Conservation (phyloP, 2,113 vertebrate species). For the Marcusenius ussheri region DNA sequence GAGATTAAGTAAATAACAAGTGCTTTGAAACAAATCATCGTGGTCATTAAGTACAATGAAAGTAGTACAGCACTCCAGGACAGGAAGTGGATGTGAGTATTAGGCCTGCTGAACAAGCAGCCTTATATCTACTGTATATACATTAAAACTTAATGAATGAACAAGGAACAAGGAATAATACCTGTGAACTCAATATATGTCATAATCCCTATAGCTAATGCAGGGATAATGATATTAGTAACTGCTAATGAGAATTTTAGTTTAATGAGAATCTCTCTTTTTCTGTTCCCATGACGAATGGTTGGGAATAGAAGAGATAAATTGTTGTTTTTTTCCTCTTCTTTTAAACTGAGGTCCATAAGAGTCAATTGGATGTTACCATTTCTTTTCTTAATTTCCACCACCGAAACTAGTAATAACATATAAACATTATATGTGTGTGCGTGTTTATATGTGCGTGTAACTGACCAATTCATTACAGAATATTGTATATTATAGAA, state of each 20-base stretch:
- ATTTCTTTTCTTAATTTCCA: neutral
- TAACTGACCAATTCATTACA: neutral
- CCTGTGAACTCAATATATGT: neutral
- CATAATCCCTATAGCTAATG: neutral
- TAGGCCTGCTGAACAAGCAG: neutral
- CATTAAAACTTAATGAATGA: neutral
- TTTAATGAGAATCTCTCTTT: neutral
- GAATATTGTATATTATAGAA: neutral
- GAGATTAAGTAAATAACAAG: constrained; percentile 32
- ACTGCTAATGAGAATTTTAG: neutral
- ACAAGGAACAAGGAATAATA: neutral
- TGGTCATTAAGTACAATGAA: constrained; percentile 25
- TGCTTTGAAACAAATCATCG: constrained; percentile 26
- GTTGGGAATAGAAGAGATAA: neutral
- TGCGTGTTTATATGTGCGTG: neutral
- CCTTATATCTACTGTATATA: no score
- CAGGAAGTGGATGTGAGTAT: constrained; percentile 6
- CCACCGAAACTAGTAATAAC: neutral
- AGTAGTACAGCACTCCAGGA: constrained; percentile 24
- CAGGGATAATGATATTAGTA: neutral
- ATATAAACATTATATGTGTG: neutral
- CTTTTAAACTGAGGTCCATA: neutral
- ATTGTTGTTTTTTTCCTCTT: neutral
- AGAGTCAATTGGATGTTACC: neutral
- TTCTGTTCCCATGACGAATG: neutral